phyloP scores from a whole-genome alignment of 2,888 invertebrate genomes.

The Conistra vaccinii region DNA sequence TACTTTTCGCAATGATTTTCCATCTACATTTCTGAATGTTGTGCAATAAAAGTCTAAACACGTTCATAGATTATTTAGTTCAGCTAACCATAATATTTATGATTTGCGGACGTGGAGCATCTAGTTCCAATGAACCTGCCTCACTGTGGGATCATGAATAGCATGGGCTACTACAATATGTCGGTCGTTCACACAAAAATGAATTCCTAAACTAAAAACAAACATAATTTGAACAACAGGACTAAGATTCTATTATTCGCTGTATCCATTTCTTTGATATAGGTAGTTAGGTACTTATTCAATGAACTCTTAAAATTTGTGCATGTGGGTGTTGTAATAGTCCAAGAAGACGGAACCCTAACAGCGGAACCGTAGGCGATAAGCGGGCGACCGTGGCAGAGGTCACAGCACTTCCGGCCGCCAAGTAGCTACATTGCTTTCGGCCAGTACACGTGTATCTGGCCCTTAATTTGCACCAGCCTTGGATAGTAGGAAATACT shows the following conservation, averaged over 20 bases:
- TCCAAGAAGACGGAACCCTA: slow-evolving; percentile 60
- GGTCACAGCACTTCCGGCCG: slow-evolving; percentile 77
- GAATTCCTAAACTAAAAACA: slow-evolving; percentile 25
- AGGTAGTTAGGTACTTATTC: slow-evolving; percentile 1
- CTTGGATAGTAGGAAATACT: slow-evolving; percentile 60
- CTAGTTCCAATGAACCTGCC: slow-evolving; percentile 51
- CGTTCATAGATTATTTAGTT: slow-evolving; percentile 33
- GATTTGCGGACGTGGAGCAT: slow-evolving; percentile 32
- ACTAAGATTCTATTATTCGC: not conserved
- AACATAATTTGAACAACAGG: not conserved
- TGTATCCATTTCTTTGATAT: slow-evolving; percentile 5
- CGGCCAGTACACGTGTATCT: slow-evolving; percentile 62
- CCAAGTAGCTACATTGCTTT: slow-evolving; percentile 54
- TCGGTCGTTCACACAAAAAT: not conserved
- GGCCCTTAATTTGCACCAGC: slow-evolving; percentile 63
- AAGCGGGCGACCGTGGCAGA: slow-evolving; percentile 74
- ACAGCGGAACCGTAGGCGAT: slow-evolving; percentile 64
- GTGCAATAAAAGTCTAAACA: slow-evolving; percentile 30
- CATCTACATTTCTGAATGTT: slow-evolving; percentile 16
- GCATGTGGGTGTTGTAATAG: slow-evolving; percentile 34
- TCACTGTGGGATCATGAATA: slow-evolving; percentile 30
- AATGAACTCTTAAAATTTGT: slow-evolving; percentile 22
- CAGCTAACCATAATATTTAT: slow-evolving; percentile 47
- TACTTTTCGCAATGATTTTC: not conserved
- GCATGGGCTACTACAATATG: not conserved